Percentiles rank a stretch among this genome's conserved stretches.
Evolutionary conservation across 1,140 invertebrate genomes (phyloP).

Genomic region (Drosophila sp.): DNA sequence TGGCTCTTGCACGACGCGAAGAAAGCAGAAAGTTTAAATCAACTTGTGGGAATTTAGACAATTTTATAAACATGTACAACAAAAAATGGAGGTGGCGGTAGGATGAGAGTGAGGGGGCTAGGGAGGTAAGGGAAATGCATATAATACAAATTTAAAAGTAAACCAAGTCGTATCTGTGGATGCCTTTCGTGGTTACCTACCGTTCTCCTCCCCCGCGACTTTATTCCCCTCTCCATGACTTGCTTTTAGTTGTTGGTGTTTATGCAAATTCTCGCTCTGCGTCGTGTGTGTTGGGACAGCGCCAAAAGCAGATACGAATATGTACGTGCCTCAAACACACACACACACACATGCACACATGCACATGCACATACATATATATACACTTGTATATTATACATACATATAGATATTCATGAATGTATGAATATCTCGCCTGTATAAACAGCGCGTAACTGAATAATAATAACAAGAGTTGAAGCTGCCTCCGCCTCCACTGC

Average conservation of each 20-base stretch:
- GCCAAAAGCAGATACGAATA: slow-evolving; percentile 72
- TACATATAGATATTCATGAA: slow-evolving; percentile 74
- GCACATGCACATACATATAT: slow-evolving; percentile 15
- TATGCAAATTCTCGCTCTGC: slow-evolving; percentile 73
- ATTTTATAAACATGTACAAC: slow-evolving; percentile 77
- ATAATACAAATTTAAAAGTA: slow-evolving; percentile 80
- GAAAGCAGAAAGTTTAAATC: slow-evolving; percentile 80
- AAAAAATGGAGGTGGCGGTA: slow-evolving; percentile 33
- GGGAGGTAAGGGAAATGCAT: slow-evolving; percentile 39
- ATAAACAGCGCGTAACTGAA: slow-evolving; percentile 81
- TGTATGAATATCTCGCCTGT: slow-evolving; percentile 78
- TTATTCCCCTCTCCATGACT: no score
- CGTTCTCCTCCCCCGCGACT: background rate
- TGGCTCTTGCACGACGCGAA: slow-evolving; percentile 40
- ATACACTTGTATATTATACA: background rate
- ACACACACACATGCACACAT: background rate
- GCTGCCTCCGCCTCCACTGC: slow-evolving; percentile 15
- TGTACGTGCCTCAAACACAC: slow-evolving; percentile 60
- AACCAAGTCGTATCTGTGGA: slow-evolving; percentile 74
- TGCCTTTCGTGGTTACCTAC: slow-evolving; percentile 47
- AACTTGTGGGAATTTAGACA: slow-evolving; percentile 82
- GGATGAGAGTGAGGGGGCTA: background rate
- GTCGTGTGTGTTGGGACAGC: slow-evolving; percentile 67
- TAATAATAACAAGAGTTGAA: slow-evolving; percentile 72
- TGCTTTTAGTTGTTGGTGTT: slow-evolving; percentile 67